Evolutionary conservation across 2,797 vertebrate genomes (phyloP), one percentile per base, ranked within the genome.

Genomic region (Neopelma chrysocephalum): DNA sequence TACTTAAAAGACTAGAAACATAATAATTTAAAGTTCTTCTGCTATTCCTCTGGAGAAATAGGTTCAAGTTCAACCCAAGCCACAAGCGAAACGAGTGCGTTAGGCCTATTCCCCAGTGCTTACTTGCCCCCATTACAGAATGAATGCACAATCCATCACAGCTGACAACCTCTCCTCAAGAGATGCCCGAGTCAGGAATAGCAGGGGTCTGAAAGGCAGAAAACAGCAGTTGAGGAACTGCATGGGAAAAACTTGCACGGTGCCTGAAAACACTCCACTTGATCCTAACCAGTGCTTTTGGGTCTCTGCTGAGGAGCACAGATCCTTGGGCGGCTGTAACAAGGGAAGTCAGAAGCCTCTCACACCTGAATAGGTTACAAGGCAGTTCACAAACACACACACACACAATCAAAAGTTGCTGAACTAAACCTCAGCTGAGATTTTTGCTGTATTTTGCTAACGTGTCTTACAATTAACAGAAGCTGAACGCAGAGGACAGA

Each of bases 101-200:
- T 92, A 88, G 85, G 84, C 43, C 73, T 43, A 38, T 57, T 96
- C 95, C 95, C 91, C 43, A 36, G 82, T 2, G 58, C 72, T 91
- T 80, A 66, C 70, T 83, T 92, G 81, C 68, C 80, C 85, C 82
- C 56, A 48, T 61, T 88, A 95, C 61, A 56, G 95, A 65, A 87
- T 17, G 90, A 97, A 95, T 45, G 92, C 93, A 96, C 96, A 96
- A 96, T 97, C 96, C 92, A 97, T 98, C 97, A 97, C 54, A 70
- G 82, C 77, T 97, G 97, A 97, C 96, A 97, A 56, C 66, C 40
- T 92, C 51, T n/a, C 31, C 94, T 97, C 96, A 65, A 84, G 95
- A 94, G 97, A 97, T 87, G 88, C 75, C 47, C 0, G 7, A 11
- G 48, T 93, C 89, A 89, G 87, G 95, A 97, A 93, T 61, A 93